Evolutionary conservation across 1,140 invertebrate genomes (phyloP), one percentile per base, ranked within the genome.

Genomic region (Bombus confusus): DNA sequence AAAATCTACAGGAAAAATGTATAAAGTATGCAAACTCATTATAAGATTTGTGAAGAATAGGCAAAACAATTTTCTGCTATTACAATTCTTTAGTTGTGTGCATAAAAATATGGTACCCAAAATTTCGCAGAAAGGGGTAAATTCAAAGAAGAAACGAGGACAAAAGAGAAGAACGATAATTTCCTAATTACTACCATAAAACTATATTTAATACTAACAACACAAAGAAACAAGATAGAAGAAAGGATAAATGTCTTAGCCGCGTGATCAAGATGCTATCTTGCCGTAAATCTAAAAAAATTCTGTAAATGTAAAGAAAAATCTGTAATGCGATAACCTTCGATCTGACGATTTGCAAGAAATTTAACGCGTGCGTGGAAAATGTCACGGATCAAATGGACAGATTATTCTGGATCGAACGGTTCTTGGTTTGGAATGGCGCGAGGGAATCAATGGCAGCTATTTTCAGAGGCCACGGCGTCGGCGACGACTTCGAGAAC

Each of bases 371-470:
- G 6, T 41, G n/a, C 0, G 59, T 37, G 28, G 18, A 59, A 83
- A 83, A 8, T 80, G 62, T 82, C 84, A 43, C 22, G 18, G 15
- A 34, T 59, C 57, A 37, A 59, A 78, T 83, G 59, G 66, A 84
- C 57, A 41, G 57, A 84, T 74, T 84, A 72, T 87, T 84, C 52
- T 68, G 37, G 75, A 74, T 87, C 81, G 47, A 87, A 79, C 15
- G 37, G 52, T 68, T 74, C 75, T 87, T 47, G 59, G 28, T 78
- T 69, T 85, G 86, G 86, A 87, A 87, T 87, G 81, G 86, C 43
- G 59, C 73, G 59, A 77, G 64, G n/a, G 86, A 84, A 84, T 87
- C 86, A 87, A 87, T 87, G 86, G 82, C 75, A 75, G 82, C 86
- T 87, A 87, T 87, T 87, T 87, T 75, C 82, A 87, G 85, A 83